Conservation (phyloP, 2,888 invertebrate species). For the Dorcus hopei region DNA sequence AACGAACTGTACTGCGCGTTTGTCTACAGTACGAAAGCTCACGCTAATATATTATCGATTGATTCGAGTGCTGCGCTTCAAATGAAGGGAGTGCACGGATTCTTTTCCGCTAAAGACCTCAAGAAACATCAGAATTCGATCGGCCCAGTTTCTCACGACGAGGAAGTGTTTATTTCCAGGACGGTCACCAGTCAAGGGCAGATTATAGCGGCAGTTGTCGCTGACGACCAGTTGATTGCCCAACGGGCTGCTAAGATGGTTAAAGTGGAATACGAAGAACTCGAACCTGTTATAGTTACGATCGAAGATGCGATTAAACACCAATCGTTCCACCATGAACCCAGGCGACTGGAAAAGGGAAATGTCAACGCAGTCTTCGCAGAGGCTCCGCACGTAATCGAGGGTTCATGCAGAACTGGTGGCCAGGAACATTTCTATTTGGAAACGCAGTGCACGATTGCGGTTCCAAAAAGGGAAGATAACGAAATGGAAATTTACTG, state of each 20-base stretch:
- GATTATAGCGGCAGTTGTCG: conserved; percentile 77
- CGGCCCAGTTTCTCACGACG: conserved; percentile 76
- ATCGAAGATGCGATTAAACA: conserved; percentile 85
- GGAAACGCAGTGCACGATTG: conserved; percentile 77
- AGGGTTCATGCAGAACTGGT: conserved; percentile 76
- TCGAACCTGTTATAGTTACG: conserved; percentile 75
- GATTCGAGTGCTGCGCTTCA: conserved; percentile 72
- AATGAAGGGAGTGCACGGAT: conserved; percentile 78
- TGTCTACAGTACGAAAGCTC: conserved; percentile 77
- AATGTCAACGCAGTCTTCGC: conserved; percentile 66
- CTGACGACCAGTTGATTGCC: conserved; percentile 72
- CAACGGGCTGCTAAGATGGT: conserved; percentile 81
- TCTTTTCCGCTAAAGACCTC: conserved; percentile 75
- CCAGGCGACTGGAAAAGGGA: conserved; percentile 61
- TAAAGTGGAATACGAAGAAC: conserved; percentile 76
- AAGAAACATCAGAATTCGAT: conserved; percentile 62
- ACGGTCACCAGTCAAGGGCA: conserved; percentile 79
- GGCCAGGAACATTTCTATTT: conserved; percentile 97
- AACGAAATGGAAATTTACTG: conserved; percentile 83
- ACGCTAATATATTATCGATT: conserved; percentile 75
- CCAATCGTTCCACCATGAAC: conserved; percentile 66
- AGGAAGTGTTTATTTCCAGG: conserved; percentile 79
- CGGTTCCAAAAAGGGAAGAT: conserved; percentile 71
- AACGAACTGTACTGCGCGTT: conserved; percentile 78
- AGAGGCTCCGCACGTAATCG: conserved; percentile 68